Evolutionary conservation across 2,113 vertebrate genomes (phyloP).

Genomic region (Psilopsiagon aurifrons): DNA sequence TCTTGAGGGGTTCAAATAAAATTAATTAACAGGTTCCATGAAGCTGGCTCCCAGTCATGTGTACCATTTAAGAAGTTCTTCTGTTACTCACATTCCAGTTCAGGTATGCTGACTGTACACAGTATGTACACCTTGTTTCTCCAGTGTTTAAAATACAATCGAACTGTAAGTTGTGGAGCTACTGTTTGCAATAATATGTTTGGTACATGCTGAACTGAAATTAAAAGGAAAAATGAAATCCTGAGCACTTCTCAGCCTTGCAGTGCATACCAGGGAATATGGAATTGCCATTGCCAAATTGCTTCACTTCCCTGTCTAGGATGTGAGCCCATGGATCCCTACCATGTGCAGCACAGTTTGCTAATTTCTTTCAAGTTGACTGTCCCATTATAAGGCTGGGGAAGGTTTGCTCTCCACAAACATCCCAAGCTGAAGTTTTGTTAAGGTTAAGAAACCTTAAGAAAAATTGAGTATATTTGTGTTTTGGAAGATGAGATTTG

Average conservation of each 20-base stretch:
- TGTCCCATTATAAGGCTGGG: background rate
- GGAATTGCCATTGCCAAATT: background rate
- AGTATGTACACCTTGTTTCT: background rate
- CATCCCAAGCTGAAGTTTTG: background rate
- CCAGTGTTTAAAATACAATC: background rate
- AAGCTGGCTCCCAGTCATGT: background rate
- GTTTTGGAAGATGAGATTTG: background rate
- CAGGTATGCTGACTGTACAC: background rate
- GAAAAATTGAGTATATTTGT: background rate
- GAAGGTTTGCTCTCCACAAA: background rate
- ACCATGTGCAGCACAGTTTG: rapidly evolving
- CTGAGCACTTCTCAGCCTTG: background rate
- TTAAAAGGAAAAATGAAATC: background rate
- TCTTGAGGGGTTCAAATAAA: background rate
- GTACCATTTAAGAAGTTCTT: background rate
- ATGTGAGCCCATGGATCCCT: rapidly evolving
- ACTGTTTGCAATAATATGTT: background rate
- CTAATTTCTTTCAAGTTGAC: background rate
- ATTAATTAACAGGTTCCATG: background rate
- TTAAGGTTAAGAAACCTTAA: background rate
- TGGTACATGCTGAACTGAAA: background rate
- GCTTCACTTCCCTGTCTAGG: background rate
- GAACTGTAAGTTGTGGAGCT: background rate
- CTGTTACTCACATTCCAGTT: background rate
- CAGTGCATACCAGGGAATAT: background rate